Percentiles rank a stretch among this genome's conserved stretches.
These are phyloP conservation scores for Melieria picta DNA, from an alignment of 2,888 invertebrate species.

Conservation along the genomic window DNA sequence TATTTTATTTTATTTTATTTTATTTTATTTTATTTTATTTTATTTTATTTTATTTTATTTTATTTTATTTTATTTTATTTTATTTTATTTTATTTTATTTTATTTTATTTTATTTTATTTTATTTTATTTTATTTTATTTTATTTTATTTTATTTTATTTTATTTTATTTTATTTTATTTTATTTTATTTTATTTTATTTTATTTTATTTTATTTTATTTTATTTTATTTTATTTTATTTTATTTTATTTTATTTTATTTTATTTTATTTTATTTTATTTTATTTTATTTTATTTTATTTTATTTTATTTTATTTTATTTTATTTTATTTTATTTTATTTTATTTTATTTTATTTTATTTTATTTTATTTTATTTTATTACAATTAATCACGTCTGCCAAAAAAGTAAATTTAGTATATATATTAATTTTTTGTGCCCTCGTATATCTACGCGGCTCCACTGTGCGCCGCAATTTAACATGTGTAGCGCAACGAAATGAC, in stretches of 20 bases:
- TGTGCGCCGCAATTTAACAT: too few species aligned
- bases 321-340: constrained; percentile 5
- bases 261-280: not conserved
- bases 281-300: constrained; percentile 1
- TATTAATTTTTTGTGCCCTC: too few species aligned
- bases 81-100: not conserved
- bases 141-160: not conserved
- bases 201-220: not conserved
- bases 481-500: too few species aligned
- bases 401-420: not conserved
- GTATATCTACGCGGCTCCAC: too few species aligned
- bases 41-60: not conserved
- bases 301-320: constrained; percentile 7
- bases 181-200: not conserved
- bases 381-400: not conserved
- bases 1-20: not conserved
- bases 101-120: not conserved
- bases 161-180: not conserved
- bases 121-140: not conserved
- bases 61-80: constrained; percentile 3
- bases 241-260: constrained; percentile 2
- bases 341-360: constrained; percentile 3
- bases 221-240: not conserved
- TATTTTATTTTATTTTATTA: constrained; percentile 6
- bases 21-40: not conserved